A percentile compares a stretch with the other conserved stretches of the same genome.
Conservation (phyloP, 1,140 invertebrate species). For the Trichomalopsis sarcophagae region DNA sequence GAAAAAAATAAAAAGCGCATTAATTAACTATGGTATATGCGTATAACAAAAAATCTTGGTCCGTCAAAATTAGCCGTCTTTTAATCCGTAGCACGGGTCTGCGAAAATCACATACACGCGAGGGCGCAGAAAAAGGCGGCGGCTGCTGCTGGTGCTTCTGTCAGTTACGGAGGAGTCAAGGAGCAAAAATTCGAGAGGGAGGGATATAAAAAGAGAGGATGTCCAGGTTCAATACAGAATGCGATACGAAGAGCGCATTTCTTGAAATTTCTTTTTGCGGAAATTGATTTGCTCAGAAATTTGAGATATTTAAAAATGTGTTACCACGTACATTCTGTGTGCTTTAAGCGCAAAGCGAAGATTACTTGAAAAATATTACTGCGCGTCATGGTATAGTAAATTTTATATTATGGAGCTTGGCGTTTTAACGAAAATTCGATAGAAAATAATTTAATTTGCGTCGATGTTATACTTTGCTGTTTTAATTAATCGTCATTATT, state of each 20-base stretch:
- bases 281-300: background rate
- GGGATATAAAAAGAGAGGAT: background rate
- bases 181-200: background rate
- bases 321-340: background rate
- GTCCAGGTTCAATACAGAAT: background rate
- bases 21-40: conserved; percentile 14
- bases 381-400: too few relatives aligned
- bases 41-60: background rate
- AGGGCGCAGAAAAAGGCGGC: conserved; percentile 5
- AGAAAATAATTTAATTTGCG: too few relatives aligned
- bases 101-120: background rate
- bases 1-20: conserved; percentile 16
- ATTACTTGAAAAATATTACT: too few relatives aligned
- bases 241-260: background rate
- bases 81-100: background rate
- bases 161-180: background rate
- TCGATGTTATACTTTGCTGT: too few relatives aligned
- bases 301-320: background rate
- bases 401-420: too few relatives aligned
- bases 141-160: background rate
- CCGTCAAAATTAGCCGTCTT: conserved; percentile 16
- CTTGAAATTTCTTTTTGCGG: background rate
- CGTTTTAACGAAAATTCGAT: too few relatives aligned
- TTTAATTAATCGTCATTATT: too few relatives aligned
- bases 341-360: too few relatives aligned